Base-by-base conservation (phyloP, 2,888 invertebrate species). In the Pantelozetes paolii region DNA sequence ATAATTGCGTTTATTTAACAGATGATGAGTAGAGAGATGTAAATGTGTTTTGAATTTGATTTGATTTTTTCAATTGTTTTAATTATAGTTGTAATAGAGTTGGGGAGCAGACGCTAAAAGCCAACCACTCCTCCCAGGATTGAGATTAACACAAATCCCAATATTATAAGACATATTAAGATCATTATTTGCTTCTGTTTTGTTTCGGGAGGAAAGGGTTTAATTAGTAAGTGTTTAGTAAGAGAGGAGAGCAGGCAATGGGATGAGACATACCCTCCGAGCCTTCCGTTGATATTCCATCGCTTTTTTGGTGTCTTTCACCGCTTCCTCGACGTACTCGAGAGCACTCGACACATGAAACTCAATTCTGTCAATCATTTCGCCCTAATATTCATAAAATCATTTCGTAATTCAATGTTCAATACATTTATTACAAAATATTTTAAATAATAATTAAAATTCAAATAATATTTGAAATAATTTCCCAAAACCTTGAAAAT, bases 391-490 rank as follows among this genome's bases (percentile, higher is more conserved):
- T 54, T 50, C n/a, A 50, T 26, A 87, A 93, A 96, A 85, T 99
- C 98, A 81, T 99, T 98, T 81, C 99, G 87, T 96, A 98, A 98
- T 79, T 99, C 98, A 98, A 99, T 8, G 36, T 99, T n/a, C 6
- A 50, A 50, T 1, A 50, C 18, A 50, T 50, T 50, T 20, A 1
- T 50, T n/a, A 45, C 2, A 45, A 50, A 18, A n/a, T 20, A n/a
- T 50, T 50, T 45, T 15, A 36, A 36, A 8, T 36, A 36, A 45
- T 45, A n/a, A 50, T n/a, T 50, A 6, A 50, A 50, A 50, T 50
- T 18, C 6, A 8, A 50, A 50, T n/a, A 50, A 50, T 36, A 36
- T 36, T 36, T 9, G n/a, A n/a, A n/a, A 36, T 36, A 36, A 36
- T 36, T 36, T 36, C 6, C 36, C 5, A 36, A 36, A 36, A 36